Percentiles rank a stretch among this genome's conserved stretches.
Conservation (phyloP, 2,888 invertebrate species). For the Cerastoderma edule region DNA sequence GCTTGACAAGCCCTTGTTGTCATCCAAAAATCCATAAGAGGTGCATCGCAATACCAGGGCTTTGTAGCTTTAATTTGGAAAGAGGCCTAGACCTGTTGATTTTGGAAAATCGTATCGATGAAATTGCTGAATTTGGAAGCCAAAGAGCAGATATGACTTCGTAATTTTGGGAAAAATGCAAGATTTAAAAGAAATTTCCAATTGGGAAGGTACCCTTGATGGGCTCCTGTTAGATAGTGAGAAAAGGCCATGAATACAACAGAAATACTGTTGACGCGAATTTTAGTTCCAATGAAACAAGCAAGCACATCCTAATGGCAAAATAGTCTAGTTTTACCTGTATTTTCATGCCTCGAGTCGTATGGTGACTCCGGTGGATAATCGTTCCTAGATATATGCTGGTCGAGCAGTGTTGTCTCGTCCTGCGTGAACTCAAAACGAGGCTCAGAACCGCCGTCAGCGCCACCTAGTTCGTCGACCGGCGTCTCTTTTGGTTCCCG, state of each 20-base stretch:
- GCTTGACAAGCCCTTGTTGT: too few relatives aligned
- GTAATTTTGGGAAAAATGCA: too few relatives aligned
- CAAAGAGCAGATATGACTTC: too few relatives aligned
- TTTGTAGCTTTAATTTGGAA: too few relatives aligned
- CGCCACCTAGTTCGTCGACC: neutral
- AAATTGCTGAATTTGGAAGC: too few relatives aligned
- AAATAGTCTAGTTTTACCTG: neutral
- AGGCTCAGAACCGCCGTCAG: too few relatives aligned
- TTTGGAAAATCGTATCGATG: too few relatives aligned
- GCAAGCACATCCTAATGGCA: too few relatives aligned
- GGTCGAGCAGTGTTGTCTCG: neutral
- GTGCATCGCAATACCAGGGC: too few relatives aligned
- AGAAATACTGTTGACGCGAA: neutral
- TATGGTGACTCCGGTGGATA: neutral
- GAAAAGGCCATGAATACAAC: neutral
- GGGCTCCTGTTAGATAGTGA: neutral
- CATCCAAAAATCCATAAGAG: too few relatives aligned
- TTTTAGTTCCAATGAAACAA: too few relatives aligned
- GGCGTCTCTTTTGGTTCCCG: slow-evolving; percentile 9
- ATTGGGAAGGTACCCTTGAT: neutral
- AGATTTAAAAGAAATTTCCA: neutral
- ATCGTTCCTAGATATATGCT: neutral
- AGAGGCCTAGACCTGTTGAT: too few relatives aligned
- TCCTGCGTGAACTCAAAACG: neutral
- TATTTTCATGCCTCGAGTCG: neutral